These are phyloP conservation scores for Masticophis lateralis DNA, from an alignment of 2,797 vertebrate species.

Conservation along the genomic window DNA sequence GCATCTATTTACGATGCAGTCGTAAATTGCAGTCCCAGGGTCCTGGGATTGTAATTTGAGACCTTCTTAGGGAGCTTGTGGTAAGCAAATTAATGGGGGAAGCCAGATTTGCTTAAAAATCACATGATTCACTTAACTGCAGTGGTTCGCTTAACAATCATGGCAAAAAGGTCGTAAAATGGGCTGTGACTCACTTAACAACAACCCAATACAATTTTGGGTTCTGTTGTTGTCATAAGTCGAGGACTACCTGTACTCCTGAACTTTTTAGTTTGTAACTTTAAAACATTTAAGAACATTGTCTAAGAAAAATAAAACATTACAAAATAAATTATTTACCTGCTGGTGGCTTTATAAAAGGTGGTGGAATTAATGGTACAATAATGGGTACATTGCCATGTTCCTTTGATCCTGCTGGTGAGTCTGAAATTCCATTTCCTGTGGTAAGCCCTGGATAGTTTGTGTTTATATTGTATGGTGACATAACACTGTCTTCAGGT, in stretches of 20 bases:
- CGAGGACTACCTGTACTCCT: not conserved
- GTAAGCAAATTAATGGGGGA: not conserved
- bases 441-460: conserved; percentile 84
- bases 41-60: not conserved
- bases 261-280: not conserved
- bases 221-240: not conserved
- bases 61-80: not conserved
- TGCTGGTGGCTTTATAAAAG: conserved; percentile 96
- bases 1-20: not conserved
- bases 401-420: conserved; percentile 88
- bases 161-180: not conserved
- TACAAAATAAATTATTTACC: conserved; percentile 76
- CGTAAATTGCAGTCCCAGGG: not conserved
- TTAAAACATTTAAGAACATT: not conserved
- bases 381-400: conserved; percentile 93
- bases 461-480: conserved; percentile 88
- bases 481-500: conserved; percentile 85
- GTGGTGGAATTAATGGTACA: conserved; percentile 94
- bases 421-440: conserved; percentile 89
- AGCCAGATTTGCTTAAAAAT: not conserved
- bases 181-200: not conserved
- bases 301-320: conserved; percentile 19
- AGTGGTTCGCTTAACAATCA: not conserved
- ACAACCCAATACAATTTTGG: not conserved
- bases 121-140: not conserved